Base-by-base conservation (phyloP, 2,888 invertebrate species). In the Tetropium fuscum region DNA sequence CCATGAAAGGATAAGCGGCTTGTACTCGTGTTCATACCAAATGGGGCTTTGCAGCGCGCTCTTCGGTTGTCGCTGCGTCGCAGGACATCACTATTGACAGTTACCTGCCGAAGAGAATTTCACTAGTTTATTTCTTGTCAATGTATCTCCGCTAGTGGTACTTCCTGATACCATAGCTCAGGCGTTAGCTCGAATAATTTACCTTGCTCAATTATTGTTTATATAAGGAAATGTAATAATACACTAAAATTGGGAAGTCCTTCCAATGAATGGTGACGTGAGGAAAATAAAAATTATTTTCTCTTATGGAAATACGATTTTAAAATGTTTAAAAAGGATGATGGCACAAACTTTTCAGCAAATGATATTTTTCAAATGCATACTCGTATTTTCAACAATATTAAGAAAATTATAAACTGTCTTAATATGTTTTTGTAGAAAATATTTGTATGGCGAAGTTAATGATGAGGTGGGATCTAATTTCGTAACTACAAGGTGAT, bases 1-100 rank as follows among this genome's bases (percentile, higher is more conserved):
- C 73, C 75, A 71, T 71, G 72, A 73, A 75, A 75, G 75, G 75
- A 71, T 64, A 75, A 72, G 67, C 70, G 67, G 68, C 68, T 61
- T 66, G 73, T 74, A 67, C 67, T 68, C 71, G 70, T 70, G 72
- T 71, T 64, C 64, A 66, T 68, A 73, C 75, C 74, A 75, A 74
- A 74, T 70, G 69, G 60, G 75, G 75, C 59, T 64, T 63, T 64
- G 58, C 51, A 61, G 64, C 69, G 63, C 69, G 67, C 69, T 70
- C 71, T 62, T 58, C 55, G 62, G 49, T 64, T 65, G 69, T 65
- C 60, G 61, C 59, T 58, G 58, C 58, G 60, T 53, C 62, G 65
- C 55, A 22, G 58, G 68, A 70, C 70, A 72, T 70, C 70, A 70
- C 61, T 70, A 69, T 69, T 70, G 72, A 72, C 71, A 73, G 71